phyloP scores from a whole-genome alignment of 2,888 invertebrate species.

The Sympetrum striolatum region DNA sequence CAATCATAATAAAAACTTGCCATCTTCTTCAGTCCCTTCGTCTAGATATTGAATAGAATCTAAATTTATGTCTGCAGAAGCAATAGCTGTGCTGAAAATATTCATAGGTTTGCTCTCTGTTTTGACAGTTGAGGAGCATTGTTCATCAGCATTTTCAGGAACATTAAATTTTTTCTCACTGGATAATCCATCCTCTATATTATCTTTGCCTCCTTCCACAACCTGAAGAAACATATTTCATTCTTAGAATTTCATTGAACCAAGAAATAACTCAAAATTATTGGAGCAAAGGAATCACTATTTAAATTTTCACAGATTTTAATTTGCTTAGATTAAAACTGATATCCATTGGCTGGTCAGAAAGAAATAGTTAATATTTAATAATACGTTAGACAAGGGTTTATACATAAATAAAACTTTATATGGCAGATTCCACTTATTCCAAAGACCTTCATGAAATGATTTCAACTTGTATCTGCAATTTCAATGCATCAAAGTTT shows the following conservation, averaged over 20 bases:
- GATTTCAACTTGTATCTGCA: too few species aligned
- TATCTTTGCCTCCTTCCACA: not conserved
- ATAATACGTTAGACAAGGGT: too few species aligned
- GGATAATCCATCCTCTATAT: not conserved
- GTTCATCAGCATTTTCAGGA: conserved; percentile 52
- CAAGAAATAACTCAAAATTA: not conserved
- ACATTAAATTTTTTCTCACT: not conserved
- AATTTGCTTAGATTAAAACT: too few species aligned
- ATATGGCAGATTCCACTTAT: too few species aligned
- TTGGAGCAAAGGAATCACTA: not conserved
- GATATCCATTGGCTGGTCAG: too few species aligned
- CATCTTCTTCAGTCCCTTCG: conserved; percentile 54
- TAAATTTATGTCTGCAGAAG: conserved; percentile 63
- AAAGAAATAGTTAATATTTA: too few species aligned
- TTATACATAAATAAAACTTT: too few species aligned
- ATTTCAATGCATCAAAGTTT: too few species aligned
- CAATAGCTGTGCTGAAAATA: conserved; percentile 65
- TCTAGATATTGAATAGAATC: conserved; percentile 65
- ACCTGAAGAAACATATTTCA: not conserved
- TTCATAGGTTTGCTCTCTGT: conserved; percentile 61
- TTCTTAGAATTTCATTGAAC: not conserved
- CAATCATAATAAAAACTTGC: not conserved
- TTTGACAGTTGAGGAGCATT: conserved; percentile 61
- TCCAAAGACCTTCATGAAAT: too few species aligned
- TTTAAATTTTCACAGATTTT: not conserved